phyloP scores from a whole-genome alignment of 2,888 invertebrate genomes.

The Callyntrura sp. region DNA sequence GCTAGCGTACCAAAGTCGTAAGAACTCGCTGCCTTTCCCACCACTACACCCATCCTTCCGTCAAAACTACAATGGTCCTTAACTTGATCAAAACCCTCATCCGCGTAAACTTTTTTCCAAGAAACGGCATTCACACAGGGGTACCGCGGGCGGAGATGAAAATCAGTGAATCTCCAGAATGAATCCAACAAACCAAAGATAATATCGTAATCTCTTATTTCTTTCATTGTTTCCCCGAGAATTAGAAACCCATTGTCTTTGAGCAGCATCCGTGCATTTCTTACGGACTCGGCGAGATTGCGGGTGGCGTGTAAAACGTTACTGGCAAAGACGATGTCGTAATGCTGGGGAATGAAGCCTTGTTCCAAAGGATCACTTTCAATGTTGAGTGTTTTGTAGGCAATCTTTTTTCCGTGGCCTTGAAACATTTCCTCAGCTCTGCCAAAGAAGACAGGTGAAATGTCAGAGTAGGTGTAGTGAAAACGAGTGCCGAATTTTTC shows the following conservation, averaged over 20 bases:
- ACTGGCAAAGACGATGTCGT: constrained; percentile 73
- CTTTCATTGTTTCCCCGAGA: constrained; percentile 58
- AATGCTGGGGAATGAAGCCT: constrained; percentile 74
- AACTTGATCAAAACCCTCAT: constrained; percentile 21
- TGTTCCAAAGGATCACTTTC: constrained; percentile 72
- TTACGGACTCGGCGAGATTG: constrained; percentile 43
- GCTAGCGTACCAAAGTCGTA: constrained; percentile 5
- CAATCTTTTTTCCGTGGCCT: constrained; percentile 58
- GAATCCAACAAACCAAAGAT: constrained; percentile 67
- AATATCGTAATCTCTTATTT: constrained; percentile 63
- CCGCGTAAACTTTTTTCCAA: constrained; percentile 37
- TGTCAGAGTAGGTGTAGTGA: constrained; percentile 76
- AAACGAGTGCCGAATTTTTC: constrained; percentile 67
- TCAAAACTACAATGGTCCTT: constrained; percentile 53
- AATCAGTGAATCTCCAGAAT: constrained; percentile 67
- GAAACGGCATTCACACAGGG: neutral
- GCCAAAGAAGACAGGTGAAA: constrained; percentile 75
- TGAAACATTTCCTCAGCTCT: constrained; percentile 67
- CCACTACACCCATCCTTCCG: constrained; percentile 46
- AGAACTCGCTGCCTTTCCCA: constrained; percentile 18
- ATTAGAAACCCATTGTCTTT: constrained; percentile 46
- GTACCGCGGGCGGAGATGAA: constrained; percentile 63
- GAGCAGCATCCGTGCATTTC: constrained; percentile 56
- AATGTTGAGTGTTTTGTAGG: constrained; percentile 76
- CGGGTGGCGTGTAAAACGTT: constrained; percentile 77